Evolutionary conservation across 1,140 invertebrate genomes (phyloP).

Genomic region (Lineus longissimus): DNA sequence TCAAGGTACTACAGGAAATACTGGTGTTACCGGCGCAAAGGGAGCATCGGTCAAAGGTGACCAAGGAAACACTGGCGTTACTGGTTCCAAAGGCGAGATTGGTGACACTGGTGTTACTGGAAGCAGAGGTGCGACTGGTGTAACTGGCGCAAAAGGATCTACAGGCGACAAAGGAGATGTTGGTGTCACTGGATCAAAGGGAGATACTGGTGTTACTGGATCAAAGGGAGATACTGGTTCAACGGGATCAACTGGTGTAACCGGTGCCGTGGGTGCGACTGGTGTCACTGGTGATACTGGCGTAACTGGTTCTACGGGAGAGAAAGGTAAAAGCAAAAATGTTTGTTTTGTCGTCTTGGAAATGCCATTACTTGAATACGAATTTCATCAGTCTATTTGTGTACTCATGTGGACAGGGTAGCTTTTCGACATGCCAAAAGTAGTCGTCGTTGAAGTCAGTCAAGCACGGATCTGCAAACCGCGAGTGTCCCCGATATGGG

Average conservation of each 20-base stretch:
- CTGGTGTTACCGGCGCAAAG: neutral
- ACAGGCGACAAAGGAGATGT: neutral
- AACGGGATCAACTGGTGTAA: neutral
- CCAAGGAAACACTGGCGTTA: neutral
- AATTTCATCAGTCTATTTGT: too few relatives aligned
- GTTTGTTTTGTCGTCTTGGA: too few relatives aligned
- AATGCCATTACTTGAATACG: too few relatives aligned
- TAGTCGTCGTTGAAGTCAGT: too few relatives aligned
- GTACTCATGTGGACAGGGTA: too few relatives aligned
- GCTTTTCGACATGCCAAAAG: too few relatives aligned
- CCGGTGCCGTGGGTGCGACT: conserved; percentile 8
- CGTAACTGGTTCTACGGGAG: neutral
- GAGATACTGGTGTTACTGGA: conserved; percentile 5
- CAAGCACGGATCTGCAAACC: too few relatives aligned
- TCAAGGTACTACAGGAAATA: neutral
- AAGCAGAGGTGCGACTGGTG: conserved; percentile 1
- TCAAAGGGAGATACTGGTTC: neutral
- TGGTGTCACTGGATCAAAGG: neutral
- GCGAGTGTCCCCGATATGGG: too few relatives aligned
- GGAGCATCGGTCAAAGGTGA: neutral
- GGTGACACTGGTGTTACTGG: conserved; percentile 9
- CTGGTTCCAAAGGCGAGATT: neutral
- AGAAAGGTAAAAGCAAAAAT: conserved; percentile 6
- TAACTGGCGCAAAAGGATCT: neutral
- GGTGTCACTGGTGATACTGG: conserved; percentile 1